Base-by-base conservation (phyloP, 2,797 vertebrate species). In the Coracias cyanogaster region DNA sequence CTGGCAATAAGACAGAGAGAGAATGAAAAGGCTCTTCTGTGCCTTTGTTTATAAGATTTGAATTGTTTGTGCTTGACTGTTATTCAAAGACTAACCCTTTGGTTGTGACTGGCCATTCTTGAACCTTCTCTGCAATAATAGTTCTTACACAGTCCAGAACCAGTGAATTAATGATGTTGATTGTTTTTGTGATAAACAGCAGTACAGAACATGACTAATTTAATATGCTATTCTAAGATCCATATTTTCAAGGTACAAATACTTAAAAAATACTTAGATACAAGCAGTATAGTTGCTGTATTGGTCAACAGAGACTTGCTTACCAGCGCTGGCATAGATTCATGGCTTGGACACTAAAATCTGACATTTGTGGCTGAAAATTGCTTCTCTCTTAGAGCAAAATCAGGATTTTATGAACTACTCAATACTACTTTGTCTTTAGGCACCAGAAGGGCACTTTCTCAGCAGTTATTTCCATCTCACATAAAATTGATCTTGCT, bases 351-450 rank as follows among this genome's bases (percentile, higher is more conserved):
- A 78, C 69, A 69, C 17, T 35, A 91, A 86, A 94, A 93, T 72
- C 65, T 86, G 64, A 62, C 67, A 77, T 87, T 82, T 82, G 60
- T 77, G 60, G 33, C 58, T 86, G 86, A 60, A 95, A 92, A 73
- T 61, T 82, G 7, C 35, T 88, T 91, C 70, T 78, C n/a, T 78
- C 66, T 89, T 76, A 60, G 71, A 93, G 45, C 4, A 89, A 88
- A 86, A 82, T 46, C 15, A 60, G 18, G 45, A 64, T 89, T 95
- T 95, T 96, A 93, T 64, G 46, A 94, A 83, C 66, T 69, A 54
- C 62, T 95, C 69, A 90, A 86, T 86, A 58, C 24, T 81, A 33
- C 57, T 72, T 94, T 48, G 35, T 76, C 76, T 86, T 94, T 64
- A 90, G 54, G 69, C 26, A 48, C 26, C 48, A 85, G 71, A 73